Percentiles rank a stretch among this genome's conserved stretches.
Conservation (phyloP, 2,888 invertebrate species). For the Halictus ligatus region DNA sequence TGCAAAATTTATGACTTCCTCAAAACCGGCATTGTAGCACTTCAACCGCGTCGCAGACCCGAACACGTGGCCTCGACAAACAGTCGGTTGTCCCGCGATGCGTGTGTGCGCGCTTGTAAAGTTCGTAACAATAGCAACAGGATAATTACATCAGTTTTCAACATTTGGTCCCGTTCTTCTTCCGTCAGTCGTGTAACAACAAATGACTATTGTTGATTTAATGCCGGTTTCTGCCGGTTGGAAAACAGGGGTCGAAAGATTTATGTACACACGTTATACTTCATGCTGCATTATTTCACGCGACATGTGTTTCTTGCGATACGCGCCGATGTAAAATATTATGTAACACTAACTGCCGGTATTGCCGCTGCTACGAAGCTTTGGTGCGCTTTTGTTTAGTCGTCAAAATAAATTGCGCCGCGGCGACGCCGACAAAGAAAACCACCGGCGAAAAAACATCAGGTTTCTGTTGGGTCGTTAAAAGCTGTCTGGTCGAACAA, state of each 20-base stretch:
- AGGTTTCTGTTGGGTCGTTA: neutral
- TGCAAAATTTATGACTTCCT: constrained; percentile 2
- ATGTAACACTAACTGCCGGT: neutral
- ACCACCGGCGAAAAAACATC: neutral
- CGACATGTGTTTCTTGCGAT: neutral
- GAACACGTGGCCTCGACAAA: neutral
- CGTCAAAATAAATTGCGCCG: neutral
- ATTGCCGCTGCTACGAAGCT: neutral
- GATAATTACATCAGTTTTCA: neutral
- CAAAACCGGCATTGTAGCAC: neutral
- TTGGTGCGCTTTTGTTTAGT: neutral
- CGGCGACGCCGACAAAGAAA: neutral
- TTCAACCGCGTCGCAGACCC: neutral
- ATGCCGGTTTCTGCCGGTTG: neutral
- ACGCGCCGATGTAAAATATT: neutral
- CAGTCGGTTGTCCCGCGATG: neutral
- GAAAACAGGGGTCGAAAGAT: neutral
- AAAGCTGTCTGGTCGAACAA: neutral
- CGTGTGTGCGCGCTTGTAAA: neutral
- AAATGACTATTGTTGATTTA: neutral
- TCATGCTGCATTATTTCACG: neutral
- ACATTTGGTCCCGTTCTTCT: neutral
- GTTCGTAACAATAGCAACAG: neutral
- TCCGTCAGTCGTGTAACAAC: neutral
- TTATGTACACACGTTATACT: too few relatives aligned